Evolutionary conservation across 2,113 vertebrate genomes (phyloP), one percentile per base, ranked within the genome.

Genomic region (Archocentrus centrarchus): DNA sequence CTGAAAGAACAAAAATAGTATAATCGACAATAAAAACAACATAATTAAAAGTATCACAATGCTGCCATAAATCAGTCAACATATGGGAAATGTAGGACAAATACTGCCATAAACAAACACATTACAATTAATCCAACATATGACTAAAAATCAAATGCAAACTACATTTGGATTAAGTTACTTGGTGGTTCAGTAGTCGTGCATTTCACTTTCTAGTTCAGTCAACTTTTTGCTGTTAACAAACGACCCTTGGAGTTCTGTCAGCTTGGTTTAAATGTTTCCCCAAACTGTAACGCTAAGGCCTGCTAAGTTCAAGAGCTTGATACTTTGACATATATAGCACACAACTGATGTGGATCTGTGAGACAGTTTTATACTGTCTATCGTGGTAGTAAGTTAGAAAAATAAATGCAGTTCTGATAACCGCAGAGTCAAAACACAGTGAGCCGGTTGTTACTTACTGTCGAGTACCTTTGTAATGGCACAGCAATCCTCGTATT

Each of bases 401-500:
- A 22, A 47, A 27, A 68, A 47, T 18, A 1, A 39, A 47, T 27
- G 13, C 5, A 57, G 13, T n/a, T 15, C 14, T 0, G 11, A 2
- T 20, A 32, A 70, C 35, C 3, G 9, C 3, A 59, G 37, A 44
- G 37, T 20, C 3, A 11, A 27, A 5, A 53, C 1, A 18, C 2
- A 4, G 3, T 0, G 2, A 41, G 27, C 15, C 1, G 70, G 39
- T 8, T 13, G 11, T 7, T 18, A 75, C 94, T 93, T 90, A 98
- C 98, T 88, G 57, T 97, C 91, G 59, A 98, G 92, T 50, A 97
- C 82, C 50, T 97, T 90, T 64, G 94, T 95, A 35, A 98, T 88
- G 77, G 93, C 88, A 6, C 92, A 90, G 87, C 98, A 98, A 53
- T 96, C 95, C 0, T 64, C 61, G 70, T 96, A 95, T 11, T 94